These are phyloP conservation scores for Bostrychus sinensis DNA, from an alignment of 2,113 vertebrate species.

Conservation along the genomic window DNA sequence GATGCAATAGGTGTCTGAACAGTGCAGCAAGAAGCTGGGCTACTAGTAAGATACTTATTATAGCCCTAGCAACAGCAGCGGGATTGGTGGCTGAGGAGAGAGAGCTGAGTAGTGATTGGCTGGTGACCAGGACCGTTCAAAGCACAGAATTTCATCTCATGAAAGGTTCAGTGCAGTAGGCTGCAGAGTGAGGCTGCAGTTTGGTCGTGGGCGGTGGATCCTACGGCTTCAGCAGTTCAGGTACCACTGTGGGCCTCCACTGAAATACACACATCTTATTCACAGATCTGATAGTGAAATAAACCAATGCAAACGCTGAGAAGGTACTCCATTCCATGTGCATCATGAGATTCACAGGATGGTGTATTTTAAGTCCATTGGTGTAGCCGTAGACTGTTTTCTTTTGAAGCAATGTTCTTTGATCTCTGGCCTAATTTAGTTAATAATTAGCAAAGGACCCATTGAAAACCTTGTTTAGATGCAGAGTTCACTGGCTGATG, in stretches of 20 bases:
- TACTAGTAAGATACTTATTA: constrained; percentile 71
- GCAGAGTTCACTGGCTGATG: constrained; percentile 9
- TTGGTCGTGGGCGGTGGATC: constrained; percentile 43
- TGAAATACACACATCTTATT: constrained; percentile 36
- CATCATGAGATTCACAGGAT: constrained; percentile 5
- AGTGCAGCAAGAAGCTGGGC: constrained; percentile 66
- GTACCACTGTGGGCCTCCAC: constrained; percentile 27
- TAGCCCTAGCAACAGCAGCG: constrained; percentile 80
- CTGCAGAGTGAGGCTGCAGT: constrained; percentile 75
- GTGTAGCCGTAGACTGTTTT: constrained; percentile 23
- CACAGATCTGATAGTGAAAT: constrained; percentile 12
- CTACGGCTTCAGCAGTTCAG: constrained; percentile 54
- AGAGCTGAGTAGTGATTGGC: constrained; percentile 71
- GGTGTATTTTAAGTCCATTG: constrained; percentile 5
- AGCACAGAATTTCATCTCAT: constrained; percentile 77
- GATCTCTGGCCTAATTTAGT: constrained; percentile 33
- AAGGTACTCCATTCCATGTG: constrained; percentile 2
- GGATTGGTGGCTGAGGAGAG: constrained; percentile 70
- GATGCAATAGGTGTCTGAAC: constrained; percentile 77
- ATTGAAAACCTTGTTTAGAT: constrained; percentile 17
- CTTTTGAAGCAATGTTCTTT: constrained; percentile 31
- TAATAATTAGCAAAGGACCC: constrained; percentile 28
- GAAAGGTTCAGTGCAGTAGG: constrained; percentile 76
- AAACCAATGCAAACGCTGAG: neutral
- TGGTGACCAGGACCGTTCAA: constrained; percentile 62